Base-by-base conservation (phyloP, 2,113 vertebrate species). In the Notothenia rossii region DNA sequence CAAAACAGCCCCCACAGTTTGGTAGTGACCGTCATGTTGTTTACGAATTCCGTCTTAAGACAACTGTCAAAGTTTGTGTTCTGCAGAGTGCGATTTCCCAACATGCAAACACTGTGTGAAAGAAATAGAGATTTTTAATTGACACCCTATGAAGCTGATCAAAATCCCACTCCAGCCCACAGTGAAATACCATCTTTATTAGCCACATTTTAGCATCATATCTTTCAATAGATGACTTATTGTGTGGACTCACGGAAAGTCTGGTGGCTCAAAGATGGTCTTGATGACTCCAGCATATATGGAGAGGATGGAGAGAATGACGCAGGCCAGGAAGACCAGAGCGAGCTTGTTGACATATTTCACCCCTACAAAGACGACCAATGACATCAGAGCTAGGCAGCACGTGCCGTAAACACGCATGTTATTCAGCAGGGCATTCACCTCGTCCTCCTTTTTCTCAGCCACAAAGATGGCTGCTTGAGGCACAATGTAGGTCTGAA, bases 311-410 rank as follows among this genome's bases (percentile, higher is more conserved):
- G 98, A 99, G 36, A 99, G 96, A 80, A 99, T 95, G 58, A 99
- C 98, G 3, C 97, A 98, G 62, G 97, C 96, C 86, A 99, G 94
- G 90, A 99, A 99, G 58, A 99, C 98, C 18, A 99, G 86, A 0
- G 98, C 97, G 54, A 99, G 94, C 82, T 99, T 99, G 94, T 99
- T 99, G 83, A 99, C 98, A 2, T 99, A 99, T 86, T 98, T 98
- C 45, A 99, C 98, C 0, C 98, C 98, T 4, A 99, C 98, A 40
- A 98, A 99, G 60, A 99, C 97, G 10, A 99, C 98, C 29, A 96
- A 22, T 0, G 96, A 89, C 97, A 99, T 99, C 66, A 99, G 90
- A 0, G 87, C 77, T 7, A 99, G 95, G 4, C 97, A 96, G 72
- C 96, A 96, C 0, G 97, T 97, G 59, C 98, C 98, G 1, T 99